Evolutionary conservation across 2,888 invertebrate genomes (phyloP), one percentile per base, ranked within the genome.

Genomic region (Drosophila kokeensis): DNA sequence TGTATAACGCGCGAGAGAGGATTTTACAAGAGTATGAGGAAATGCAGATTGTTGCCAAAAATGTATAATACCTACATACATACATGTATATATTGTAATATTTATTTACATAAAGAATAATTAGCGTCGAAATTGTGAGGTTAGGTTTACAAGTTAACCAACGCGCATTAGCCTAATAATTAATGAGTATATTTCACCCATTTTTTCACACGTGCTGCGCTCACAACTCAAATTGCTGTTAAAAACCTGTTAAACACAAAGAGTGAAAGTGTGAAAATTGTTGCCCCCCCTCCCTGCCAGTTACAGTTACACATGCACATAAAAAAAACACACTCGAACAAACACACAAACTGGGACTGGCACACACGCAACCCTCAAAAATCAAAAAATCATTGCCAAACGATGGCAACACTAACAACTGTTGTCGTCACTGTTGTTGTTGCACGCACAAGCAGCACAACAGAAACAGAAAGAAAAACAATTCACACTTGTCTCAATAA

Each of bases 401-500:
- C 85, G 85, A 75, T 79, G 82, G 85, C 85, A 73, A 62, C 78
- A 81, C 60, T 64, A 77, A 70, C 68, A 81, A 75, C 78, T 76
- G 76, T 82, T 79, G 79, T 76, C 67, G 66, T 60, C 81, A 59
- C 48, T 54, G 59, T 58, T 54, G 57, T 29, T 73, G 61, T 55
- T 83, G 71, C 82, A 84, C 83, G 83, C 85, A 87, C 89, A 83
- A 64, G 81, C 72, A 78, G 68, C 69, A 76, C 76, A 86, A 71
- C 80, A 78, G 67, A 55, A 50, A 72, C 77, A 77, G 65, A 84
- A 80, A 78, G 88, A 81, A 87, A 86, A 87, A 86, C 87, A 87
- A 90, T 87, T 87, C 90, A 89, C 87, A 87, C 90, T 87, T 87
- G 90, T 83, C 90, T 83, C 90, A 88, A 90, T 90, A 86, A 82